Percentiles rank a stretch among this genome's conserved stretches.
phyloP scores from a whole-genome alignment of 2,113 vertebrate genomes.

The Ariopsis seemanni region DNA sequence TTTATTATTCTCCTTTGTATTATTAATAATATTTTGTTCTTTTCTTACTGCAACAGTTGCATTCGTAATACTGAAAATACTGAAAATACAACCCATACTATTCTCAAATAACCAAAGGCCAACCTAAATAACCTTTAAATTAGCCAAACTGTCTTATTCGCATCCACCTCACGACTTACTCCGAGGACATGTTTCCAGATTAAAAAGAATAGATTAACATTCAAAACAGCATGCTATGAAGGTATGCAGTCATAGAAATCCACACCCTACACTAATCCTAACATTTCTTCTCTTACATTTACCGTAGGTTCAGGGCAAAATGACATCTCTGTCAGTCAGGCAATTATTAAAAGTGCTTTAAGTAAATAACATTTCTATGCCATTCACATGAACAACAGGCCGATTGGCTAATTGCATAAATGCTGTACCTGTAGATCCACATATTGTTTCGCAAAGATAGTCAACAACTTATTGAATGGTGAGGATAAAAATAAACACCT shows the following conservation, averaged over 20 bases:
- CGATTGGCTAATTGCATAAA: constrained; percentile 2
- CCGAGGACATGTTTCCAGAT: not conserved
- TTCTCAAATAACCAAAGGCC: not conserved
- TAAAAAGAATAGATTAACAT: not conserved
- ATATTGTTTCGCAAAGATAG: not conserved
- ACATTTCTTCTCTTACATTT: constrained; percentile 12
- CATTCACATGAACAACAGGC: not conserved
- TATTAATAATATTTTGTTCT: not conserved
- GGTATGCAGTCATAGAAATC: not conserved
- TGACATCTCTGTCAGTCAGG: constrained; percentile 4
- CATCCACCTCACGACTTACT: not conserved
- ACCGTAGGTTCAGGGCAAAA: not conserved
- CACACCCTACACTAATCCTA: not conserved
- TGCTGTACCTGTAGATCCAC: not conserved
- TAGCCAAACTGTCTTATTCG: not conserved
- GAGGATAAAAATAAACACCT: constrained; percentile 31
- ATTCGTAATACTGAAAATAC: not conserved
- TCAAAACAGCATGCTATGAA: not conserved
- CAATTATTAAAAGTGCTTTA: constrained; percentile 11
- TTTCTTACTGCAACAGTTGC: not conserved
- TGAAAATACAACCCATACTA: not conserved
- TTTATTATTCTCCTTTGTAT: not conserved
- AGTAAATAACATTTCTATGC: constrained; percentile 8
- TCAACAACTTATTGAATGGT: not conserved
- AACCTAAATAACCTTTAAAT: not conserved